These are phyloP conservation scores for Leucoraja erinaceus DNA, from an alignment of 2,113 vertebrate genomes.

Conservation along the genomic window DNA sequence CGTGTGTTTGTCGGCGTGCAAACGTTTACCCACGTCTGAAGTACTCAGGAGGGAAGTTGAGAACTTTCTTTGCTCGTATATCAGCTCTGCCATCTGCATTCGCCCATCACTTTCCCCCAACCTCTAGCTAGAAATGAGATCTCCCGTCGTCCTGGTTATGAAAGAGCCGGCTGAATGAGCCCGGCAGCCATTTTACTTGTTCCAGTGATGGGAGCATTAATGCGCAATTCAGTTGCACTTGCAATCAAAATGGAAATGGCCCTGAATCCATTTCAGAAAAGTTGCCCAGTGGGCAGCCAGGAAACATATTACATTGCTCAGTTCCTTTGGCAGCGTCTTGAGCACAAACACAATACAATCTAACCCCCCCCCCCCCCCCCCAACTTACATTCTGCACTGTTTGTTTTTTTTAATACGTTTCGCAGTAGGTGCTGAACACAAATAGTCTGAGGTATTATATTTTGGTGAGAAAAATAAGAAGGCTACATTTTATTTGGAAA, in stretches of 20 bases:
- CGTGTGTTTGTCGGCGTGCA: neutral
- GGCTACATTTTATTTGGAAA: too few species aligned
- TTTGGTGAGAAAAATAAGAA: too few species aligned
- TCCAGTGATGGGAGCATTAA: neutral
- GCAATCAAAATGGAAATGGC: slow-evolving; percentile 30
- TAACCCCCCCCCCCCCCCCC: neutral
- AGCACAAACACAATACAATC: neutral
- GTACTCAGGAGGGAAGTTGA: neutral
- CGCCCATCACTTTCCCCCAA: neutral
- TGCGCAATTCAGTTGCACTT: neutral
- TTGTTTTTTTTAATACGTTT: slow-evolving; percentile 28
- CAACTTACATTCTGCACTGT: neutral
- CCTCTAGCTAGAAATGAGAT: neutral
- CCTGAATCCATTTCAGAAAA: neutral
- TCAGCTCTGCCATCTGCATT: neutral
- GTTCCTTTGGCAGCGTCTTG: neutral
- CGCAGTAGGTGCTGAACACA: slow-evolving; percentile 17
- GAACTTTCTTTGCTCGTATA: neutral
- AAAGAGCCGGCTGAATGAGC: neutral
- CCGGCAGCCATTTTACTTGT: slow-evolving; percentile 33
- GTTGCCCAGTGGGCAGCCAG: neutral
- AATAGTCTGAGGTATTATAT: too few species aligned
- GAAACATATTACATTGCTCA: slow-evolving; percentile 29
- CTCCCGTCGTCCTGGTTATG: neutral
- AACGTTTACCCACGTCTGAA: neutral